These are phyloP conservation scores for Octodonta nipae DNA, from an alignment of 2,888 invertebrate genomes.

Conservation along the genomic window DNA sequence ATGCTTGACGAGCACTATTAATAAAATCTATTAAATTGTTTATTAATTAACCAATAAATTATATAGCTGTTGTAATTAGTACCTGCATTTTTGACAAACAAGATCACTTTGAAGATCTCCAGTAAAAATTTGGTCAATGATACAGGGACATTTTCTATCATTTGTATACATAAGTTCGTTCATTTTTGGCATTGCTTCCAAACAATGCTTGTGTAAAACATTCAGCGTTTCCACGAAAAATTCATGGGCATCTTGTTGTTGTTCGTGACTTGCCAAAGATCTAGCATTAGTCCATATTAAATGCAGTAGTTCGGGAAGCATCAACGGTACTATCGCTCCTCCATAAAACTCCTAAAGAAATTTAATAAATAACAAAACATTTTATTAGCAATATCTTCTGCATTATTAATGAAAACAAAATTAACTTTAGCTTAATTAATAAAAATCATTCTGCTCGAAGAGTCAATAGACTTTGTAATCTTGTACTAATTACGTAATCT, in stretches of 20 bases:
- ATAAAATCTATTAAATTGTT: conserved; percentile 3
- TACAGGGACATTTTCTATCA: conserved; percentile 64
- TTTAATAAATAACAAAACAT: too few species aligned
- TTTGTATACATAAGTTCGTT: conserved; percentile 12
- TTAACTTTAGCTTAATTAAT: too few species aligned
- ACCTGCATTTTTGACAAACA: conserved; percentile 87
- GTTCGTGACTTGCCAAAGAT: conserved; percentile 88
- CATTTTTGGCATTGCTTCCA: conserved; percentile 23
- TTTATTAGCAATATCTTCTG: too few species aligned
- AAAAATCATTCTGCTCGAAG: too few species aligned
- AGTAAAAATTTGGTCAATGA: conserved; percentile 94
- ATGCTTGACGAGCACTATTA: neutral
- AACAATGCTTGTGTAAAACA: conserved; percentile 74
- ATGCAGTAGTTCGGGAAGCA: conserved; percentile 77
- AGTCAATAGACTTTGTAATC: too few species aligned
- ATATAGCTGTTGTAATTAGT: too few species aligned
- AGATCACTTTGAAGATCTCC: conserved; percentile 93
- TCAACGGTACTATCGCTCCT: conserved; percentile 75
- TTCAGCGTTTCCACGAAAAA: conserved; percentile 93
- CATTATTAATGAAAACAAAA: too few species aligned
- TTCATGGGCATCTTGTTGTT: conserved; percentile 98
- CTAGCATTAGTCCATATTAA: conserved; percentile 94
- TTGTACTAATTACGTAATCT: too few species aligned
- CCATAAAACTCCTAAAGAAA: conserved; percentile 71
- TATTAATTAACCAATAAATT: too few species aligned